These are phyloP conservation scores for Parazoanthus darwini DNA, from an alignment of 92 coral and sea anemone genomes.

Conservation along the genomic window DNA sequence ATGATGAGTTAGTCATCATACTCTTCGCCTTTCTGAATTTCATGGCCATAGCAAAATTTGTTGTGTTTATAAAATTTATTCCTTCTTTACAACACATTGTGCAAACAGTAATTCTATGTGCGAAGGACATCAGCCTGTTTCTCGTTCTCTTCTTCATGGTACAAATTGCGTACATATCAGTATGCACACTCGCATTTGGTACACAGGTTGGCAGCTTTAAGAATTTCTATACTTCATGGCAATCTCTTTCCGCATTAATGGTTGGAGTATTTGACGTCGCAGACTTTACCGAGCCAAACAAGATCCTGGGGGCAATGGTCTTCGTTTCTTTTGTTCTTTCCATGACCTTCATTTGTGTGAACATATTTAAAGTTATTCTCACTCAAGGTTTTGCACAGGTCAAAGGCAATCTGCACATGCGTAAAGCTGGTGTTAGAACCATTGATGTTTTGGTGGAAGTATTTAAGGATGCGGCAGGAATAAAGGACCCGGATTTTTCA, in stretches of 20 bases:
- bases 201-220: slow-evolving; percentile 3
- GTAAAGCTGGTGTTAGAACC: not conserved
- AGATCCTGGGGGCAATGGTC: not conserved
- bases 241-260: slow-evolving; percentile 12
- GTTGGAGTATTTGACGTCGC: slow-evolving; percentile 1
- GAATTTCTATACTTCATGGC: not conserved
- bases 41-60: slow-evolving; percentile 17
- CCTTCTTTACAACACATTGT: slow-evolving; percentile 28
- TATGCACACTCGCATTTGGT: slow-evolving; percentile 14
- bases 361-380: slow-evolving; percentile 1
- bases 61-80: slow-evolving; percentile 17
- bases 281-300: slow-evolving; percentile 9
- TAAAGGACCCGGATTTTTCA: slow-evolving; percentile 2
- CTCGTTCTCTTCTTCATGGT: not conserved
- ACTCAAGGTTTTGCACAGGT: slow-evolving; percentile 10
- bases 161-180: slow-evolving; percentile 10
- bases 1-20: slow-evolving; percentile 15
- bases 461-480: slow-evolving; percentile 11
- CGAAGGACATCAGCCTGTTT: not conserved
- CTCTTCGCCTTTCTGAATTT: slow-evolving; percentile 14
- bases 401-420: not conserved
- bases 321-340: not conserved
- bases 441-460: not conserved
- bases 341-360: slow-evolving; percentile 13
- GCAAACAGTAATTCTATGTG: not conserved